Evolutionary conservation across 2,797 vertebrate genomes (phyloP).

Genomic region (Cossypha niveicapilla): DNA sequence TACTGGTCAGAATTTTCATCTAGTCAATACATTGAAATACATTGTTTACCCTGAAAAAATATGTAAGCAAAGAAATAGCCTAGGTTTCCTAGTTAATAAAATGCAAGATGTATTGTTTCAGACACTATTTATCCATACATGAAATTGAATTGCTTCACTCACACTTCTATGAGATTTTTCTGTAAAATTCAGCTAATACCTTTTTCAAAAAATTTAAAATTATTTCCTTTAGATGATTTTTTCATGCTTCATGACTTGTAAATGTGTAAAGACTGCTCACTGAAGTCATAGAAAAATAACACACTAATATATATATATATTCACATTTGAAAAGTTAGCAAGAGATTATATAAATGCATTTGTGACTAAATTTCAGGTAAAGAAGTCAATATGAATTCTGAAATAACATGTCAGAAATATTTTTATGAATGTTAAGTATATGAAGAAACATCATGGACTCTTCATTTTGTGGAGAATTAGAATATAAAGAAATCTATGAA

Average conservation of each 20-base stretch:
- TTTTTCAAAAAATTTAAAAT: neutral
- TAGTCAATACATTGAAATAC: neutral
- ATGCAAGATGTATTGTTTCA: neutral
- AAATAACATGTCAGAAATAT: neutral
- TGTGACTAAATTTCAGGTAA: neutral
- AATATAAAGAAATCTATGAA: neutral
- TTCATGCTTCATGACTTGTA: accelerated
- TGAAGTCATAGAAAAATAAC: neutral
- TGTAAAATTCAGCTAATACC: neutral
- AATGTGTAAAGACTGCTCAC: neutral
- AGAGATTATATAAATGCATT: neutral
- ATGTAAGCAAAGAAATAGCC: neutral
- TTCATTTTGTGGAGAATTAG: neutral
- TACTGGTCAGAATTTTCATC: neutral
- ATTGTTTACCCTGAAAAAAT: conserved; percentile 4
- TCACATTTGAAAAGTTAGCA: neutral
- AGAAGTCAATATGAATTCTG: neutral
- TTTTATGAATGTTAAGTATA: neutral
- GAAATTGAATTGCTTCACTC: neutral
- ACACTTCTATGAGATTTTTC: neutral
- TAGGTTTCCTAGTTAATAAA: neutral
- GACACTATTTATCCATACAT: neutral
- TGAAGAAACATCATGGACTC: neutral
- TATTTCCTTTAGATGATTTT: neutral
- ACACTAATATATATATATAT: neutral